phyloP scores from a whole-genome alignment of 2,113 vertebrate species.

The Peromyscus californicus region DNA sequence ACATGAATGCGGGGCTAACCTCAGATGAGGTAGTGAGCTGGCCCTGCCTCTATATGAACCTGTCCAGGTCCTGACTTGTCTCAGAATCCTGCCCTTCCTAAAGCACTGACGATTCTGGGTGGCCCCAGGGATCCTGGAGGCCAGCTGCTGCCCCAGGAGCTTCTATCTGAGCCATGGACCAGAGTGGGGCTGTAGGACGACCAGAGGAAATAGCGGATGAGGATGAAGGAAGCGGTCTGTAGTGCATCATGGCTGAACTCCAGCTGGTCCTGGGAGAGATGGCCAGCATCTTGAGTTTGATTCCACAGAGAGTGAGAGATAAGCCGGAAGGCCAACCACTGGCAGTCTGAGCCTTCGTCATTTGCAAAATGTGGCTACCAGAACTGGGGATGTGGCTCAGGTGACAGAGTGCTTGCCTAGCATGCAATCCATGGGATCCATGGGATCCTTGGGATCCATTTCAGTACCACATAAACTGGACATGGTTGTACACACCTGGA shows the following conservation, averaged over 20 bases:
- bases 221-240: fast-evolving
- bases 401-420: background rate
- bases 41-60: background rate
- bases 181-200: fast-evolving
- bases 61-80: fast-evolving
- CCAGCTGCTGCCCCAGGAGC: fast-evolving
- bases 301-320: background rate
- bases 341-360: background rate
- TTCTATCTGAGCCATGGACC: background rate
- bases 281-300: background rate
- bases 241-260: background rate
- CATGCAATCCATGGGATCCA: too few relatives aligned
- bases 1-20: fast-evolving
- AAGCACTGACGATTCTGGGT: background rate
- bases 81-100: background rate
- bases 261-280: background rate
- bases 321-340: fast-evolving
- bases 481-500: background rate
- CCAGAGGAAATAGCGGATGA: fast-evolving
- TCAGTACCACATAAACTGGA: background rate
- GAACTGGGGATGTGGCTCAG: background rate
- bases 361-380: background rate
- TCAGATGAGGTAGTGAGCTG: background rate
- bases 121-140: fast-evolving
- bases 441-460: background rate